Conservation (phyloP, 2,797 vertebrate genomes). For the Squalus acanthias region DNA sequence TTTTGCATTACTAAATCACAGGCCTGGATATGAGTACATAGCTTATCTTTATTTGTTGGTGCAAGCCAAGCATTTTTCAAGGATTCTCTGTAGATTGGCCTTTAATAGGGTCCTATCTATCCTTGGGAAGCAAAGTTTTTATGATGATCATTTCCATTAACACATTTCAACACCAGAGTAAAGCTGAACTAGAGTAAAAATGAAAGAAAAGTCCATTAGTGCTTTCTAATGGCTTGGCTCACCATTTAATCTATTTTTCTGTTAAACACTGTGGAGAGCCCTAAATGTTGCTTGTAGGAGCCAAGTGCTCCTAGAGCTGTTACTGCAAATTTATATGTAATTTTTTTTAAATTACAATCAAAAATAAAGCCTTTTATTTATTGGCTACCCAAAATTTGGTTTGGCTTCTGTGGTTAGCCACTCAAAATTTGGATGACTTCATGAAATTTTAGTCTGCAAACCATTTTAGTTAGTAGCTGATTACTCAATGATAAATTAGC, state of each 20-base stretch:
- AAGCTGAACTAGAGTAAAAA: neutral
- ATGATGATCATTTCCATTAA: neutral
- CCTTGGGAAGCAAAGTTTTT: neutral
- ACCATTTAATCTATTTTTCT: neutral
- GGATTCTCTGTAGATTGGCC: neutral
- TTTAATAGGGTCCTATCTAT: neutral
- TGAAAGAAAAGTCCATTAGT: neutral
- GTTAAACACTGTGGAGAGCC: neutral
- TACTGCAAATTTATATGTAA: neutral
- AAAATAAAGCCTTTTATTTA: conserved; percentile 13
- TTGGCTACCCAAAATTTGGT: neutral
- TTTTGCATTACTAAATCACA: neutral
- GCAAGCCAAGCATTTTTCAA: neutral
- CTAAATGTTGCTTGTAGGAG: neutral
- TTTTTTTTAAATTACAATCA: neutral
- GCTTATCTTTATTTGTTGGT: neutral
- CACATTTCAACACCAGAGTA: neutral
- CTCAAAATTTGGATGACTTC: neutral
- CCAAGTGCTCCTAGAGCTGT: neutral
- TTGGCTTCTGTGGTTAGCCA: neutral
- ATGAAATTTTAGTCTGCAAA: neutral
- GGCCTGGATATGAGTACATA: neutral
- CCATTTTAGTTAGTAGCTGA: neutral
- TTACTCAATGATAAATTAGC: neutral
- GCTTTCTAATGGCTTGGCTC: neutral